Evolutionary conservation across 2,888 invertebrate genomes (phyloP).

Genomic region (Eutolmus rufibarbis): DNA sequence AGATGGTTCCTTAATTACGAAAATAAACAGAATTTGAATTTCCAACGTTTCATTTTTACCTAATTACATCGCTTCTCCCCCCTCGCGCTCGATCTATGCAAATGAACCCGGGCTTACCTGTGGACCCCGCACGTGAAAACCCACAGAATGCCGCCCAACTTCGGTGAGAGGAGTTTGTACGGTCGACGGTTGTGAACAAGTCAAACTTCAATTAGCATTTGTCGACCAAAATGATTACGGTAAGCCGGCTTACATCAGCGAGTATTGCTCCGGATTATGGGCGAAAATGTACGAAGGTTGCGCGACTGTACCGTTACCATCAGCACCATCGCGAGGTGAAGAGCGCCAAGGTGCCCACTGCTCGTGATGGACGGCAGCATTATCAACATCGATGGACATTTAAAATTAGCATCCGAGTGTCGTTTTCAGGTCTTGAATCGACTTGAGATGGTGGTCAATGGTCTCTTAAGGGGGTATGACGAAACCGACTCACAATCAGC

Average conservation of each 20-base stretch:
- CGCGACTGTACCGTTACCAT: background rate
- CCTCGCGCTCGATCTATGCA: background rate
- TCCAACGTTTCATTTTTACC: constrained; percentile 14
- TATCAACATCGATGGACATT: background rate
- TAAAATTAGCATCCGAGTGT: background rate
- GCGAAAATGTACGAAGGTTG: background rate
- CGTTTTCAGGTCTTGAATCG: background rate
- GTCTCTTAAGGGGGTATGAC: background rate
- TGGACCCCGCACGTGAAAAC: background rate
- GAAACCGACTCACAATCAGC: background rate
- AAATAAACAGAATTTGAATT: constrained; percentile 22
- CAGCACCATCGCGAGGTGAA: background rate
- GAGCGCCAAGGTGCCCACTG: background rate
- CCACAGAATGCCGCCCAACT: background rate
- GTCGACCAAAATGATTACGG: constrained; percentile 21
- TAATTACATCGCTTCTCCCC: background rate
- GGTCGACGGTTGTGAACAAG: background rate
- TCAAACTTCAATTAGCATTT: constrained; percentile 34
- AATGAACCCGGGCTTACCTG: background rate
- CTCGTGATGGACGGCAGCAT: background rate
- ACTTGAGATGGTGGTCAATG: background rate
- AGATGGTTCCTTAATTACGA: background rate
- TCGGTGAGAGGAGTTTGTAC: background rate
- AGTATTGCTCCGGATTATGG: background rate
- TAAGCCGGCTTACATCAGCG: constrained; percentile 8